Evolutionary conservation across 2,888 invertebrate species (phyloP), one percentile per base, ranked within the genome.

Genomic region (Idaea biselata): DNA sequence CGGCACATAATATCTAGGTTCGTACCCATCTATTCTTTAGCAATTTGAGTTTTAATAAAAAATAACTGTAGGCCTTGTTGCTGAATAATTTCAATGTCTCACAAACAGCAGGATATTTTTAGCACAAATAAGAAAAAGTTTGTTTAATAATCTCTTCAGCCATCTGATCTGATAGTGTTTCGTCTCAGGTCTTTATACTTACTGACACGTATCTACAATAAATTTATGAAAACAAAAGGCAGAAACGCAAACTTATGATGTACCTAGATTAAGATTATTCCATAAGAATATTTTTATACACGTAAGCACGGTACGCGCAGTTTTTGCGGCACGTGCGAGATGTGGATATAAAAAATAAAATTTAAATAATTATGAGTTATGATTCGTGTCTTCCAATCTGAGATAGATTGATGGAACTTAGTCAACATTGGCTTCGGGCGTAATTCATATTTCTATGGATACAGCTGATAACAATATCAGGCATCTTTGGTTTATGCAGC

Each of bases 161-260:
- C 64, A 69, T 69, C 71, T 62, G 63, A 68, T 68, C 68, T 57
- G 71, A 68, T 69, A 67, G 59, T 58, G 56, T 63, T 64, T 61
- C 63, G 59, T 65, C 63, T 65, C 65, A 68, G 58, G 63, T 69
- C 61, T 60, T 60, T 62, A 62, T 68, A 62, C 25, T 25, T 44
- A 44, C 67, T 67, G 63, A 68, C 61, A 69, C 63, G 58, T 54
- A 54, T 31, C 59, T 57, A 67, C 63, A 69, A 69, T 74, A 76
- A 73, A 68, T 63, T 61, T 68, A 68, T 70, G 68, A 71, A 71
- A 69, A 69, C 73, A 75, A 75, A 77, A 79, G 72, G 66, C 69
- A 72, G 75, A 73, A 73, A 78, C 79, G 76, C 73, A 78, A 80
- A 79, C 73, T 75, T 78, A 73, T 74, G 76, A 79, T 77, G 73